Base-by-base conservation (phyloP, 2,888 invertebrate genomes). In the Nomada lathburiana region DNA sequence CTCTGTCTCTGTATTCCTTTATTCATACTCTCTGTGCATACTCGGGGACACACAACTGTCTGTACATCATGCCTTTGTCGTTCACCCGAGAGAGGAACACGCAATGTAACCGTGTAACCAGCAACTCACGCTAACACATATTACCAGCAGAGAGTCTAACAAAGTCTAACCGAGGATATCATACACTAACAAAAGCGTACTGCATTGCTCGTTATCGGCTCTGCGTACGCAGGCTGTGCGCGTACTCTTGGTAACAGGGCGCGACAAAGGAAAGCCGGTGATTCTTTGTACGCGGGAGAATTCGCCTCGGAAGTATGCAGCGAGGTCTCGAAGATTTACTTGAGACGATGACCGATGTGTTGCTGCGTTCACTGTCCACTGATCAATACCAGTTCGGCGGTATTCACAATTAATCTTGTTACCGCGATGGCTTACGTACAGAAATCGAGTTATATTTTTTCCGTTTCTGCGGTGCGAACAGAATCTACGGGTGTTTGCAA, bases 81-180 rank as follows among this genome's bases (percentile, higher is more conserved):
- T 69, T 59, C 70, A 63, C 13, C 55, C 47, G 64, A 69, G 59
- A 74, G 57, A 76, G 62, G 65, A 63, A 69, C 73, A 74, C 79
- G 72, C 85, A 77, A 68, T 71, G 82, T 82, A 81, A 84, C 76
- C 68, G 73, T 70, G 75, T 86, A 86, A 84, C 82, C 55, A 79
- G 62, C 68, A 68, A 76, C 76, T 86, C 79, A 87, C 75, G 82
- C 77, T 72, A 79, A 69, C 62, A 73, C 79, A 79, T 76, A 74
- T 76, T 71, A 71, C 26, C 83, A 75, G 57, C 65, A 63, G 69
- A 60, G 73, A 85, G 53, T 72, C 86, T 86, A 86, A 86, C 88
- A 74, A 79, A 75, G 57, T 77, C 83, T 86, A 86, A 86, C 79
- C 79, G 76, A 80, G 68, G 79, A 71, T 26, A 67, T 81, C 42